Evolutionary conservation across 2,113 vertebrate species (phyloP), one percentile per base, ranked within the genome.

Genomic region (Sceloporus tristichus): DNA sequence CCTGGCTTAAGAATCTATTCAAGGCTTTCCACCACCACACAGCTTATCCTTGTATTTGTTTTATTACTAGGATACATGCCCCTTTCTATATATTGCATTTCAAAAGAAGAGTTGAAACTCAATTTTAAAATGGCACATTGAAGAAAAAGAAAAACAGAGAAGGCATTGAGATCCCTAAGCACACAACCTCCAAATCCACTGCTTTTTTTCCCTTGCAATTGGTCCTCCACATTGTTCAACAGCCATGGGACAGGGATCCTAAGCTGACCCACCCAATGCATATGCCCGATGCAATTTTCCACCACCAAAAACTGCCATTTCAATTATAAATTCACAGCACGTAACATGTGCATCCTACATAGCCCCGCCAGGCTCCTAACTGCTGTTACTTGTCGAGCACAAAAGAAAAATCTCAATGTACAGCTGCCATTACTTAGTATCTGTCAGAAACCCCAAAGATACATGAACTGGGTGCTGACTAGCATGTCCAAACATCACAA

Each of bases 401-500:
- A 89, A 88, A 16, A 23, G 79, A 76, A 84, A 94, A 91, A 84
- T 79, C 79, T 93, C 92, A 94, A 93, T 71, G 80, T 86, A 89
- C 5, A 92, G 78, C 79, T 91, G 82, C 83, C 95, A 93, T 90
- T 91, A 85, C 76, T 95, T 91, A 95, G 79, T 85, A 91, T 94
- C 94, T 95, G 88, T 93, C 93, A 96, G 81, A 92, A 93, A 93
- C 75, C 29, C 48, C 78, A 88, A 90, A 91, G 92, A 95, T 93
- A 95, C 95, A 95, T 93, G 66, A 95, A 88, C 90, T 74, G 83
- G 1, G 65, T 92, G 88, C 92, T 93, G 90, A 94, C 87, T 87
- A 95, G 88, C 93, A 94, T 93, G 91, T 93, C 92, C 90, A 93
- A 93, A 93, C 92, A 96, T 96, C 92, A 95, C 91, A 95, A 94